Conservation (phyloP, 2,113 vertebrate genomes). For the Chloropsis cyanopogon region DNA sequence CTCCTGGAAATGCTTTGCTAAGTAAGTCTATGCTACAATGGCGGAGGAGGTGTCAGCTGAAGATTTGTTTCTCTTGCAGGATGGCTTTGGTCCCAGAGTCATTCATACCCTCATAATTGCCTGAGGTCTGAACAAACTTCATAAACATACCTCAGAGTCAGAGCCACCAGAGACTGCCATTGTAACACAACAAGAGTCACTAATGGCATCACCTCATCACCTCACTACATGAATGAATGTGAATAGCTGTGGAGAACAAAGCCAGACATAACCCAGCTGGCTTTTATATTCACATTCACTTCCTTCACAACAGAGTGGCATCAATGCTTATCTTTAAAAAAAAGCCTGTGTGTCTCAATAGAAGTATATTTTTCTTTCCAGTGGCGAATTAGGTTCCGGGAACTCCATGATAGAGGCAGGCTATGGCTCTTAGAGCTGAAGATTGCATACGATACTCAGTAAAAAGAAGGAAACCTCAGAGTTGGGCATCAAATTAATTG, state of each 20-base stretch:
- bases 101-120: background rate
- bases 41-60: background rate
- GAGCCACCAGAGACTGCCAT: background rate
- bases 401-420: background rate
- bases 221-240: background rate
- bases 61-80: background rate
- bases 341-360: background rate
- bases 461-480: background rate
- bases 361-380: background rate
- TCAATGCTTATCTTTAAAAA: background rate
- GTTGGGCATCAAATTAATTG: background rate
- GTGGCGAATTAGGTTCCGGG: background rate
- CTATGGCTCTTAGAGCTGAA: background rate
- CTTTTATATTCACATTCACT: background rate
- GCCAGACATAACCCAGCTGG: background rate
- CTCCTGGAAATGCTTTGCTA: background rate
- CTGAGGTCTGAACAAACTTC: constrained; percentile 9
- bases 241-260: background rate
- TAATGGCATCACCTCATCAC: background rate
- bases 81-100: background rate
- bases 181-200: background rate
- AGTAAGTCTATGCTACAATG: background rate
- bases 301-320: background rate
- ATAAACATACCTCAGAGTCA: background rate
- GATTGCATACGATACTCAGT: background rate